Evolutionary conservation across 2,888 invertebrate genomes (phyloP).

Genomic region (Megalurothrips usitatus): DNA sequence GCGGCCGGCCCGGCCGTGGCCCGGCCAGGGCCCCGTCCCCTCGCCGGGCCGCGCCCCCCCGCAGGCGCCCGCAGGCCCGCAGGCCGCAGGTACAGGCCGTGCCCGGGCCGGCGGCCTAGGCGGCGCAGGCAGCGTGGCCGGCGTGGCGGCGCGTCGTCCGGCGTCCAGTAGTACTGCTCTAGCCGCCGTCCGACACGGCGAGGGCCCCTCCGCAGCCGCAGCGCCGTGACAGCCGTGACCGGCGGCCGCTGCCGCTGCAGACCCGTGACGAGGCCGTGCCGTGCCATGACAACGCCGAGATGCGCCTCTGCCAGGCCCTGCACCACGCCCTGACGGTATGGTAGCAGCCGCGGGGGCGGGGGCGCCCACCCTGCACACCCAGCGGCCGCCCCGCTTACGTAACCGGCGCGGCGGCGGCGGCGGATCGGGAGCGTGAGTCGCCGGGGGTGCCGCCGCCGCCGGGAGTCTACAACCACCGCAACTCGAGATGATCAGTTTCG

Average conservation of each 20-base stretch:
- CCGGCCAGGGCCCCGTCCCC: background rate
- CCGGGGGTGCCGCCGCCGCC: no score
- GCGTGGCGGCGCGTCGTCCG: background rate
- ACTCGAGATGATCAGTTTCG: no score
- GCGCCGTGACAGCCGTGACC: background rate
- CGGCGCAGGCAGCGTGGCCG: background rate
- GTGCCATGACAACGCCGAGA: background rate
- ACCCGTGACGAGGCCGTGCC: background rate
- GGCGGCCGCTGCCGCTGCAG: background rate
- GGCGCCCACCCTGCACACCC: no score
- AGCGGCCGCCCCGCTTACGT: no score
- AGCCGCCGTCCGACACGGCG: background rate
- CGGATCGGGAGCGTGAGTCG: no score
- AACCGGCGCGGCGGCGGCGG: no score
- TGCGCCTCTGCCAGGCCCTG: constrained; percentile 12
- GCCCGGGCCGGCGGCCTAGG: background rate
- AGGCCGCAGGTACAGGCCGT: background rate
- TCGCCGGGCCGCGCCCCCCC: no score
- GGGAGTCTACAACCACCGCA: no score
- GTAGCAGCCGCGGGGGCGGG: background rate
- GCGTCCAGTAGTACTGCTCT: background rate
- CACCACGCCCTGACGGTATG: constrained; percentile 7
- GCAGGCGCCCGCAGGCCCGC: no score
- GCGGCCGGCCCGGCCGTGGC: no score
- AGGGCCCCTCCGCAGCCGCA: background rate